A percentile compares a stretch with the other conserved stretches of the same genome.
phyloP scores from a whole-genome alignment of 2,888 invertebrate species.

The Cataglyphis altisquamis region DNA sequence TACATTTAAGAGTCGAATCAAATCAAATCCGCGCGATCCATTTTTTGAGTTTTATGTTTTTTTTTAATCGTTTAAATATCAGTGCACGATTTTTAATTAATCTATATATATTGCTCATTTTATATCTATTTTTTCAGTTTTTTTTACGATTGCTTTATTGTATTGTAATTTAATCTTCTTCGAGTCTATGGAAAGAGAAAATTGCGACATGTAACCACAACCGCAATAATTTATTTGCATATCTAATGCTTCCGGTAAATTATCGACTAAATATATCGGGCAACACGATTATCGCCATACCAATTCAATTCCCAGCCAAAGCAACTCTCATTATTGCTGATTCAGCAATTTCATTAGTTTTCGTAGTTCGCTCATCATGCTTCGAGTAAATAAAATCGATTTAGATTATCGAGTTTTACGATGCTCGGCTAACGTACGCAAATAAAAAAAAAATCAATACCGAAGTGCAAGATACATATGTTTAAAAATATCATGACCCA shows the following conservation, averaged over 20 bases:
- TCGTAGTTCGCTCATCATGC: slow-evolving; percentile 31
- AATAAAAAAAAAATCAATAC: background rate
- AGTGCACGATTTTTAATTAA: background rate
- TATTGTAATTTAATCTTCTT: background rate
- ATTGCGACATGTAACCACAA: background rate
- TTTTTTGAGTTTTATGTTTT: background rate
- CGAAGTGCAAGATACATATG: background rate
- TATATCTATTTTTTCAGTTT: too few species aligned
- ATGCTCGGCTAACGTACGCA: background rate
- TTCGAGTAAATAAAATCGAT: slow-evolving; percentile 34
- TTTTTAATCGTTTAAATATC: background rate
- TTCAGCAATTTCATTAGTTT: slow-evolving; percentile 54
- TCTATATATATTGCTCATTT: too few species aligned
- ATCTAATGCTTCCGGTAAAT: slow-evolving; percentile 30
- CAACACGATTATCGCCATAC: slow-evolving; percentile 31
- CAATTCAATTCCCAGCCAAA: slow-evolving; percentile 22
- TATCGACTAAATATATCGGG: slow-evolving; percentile 30
- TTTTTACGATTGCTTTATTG: background rate
- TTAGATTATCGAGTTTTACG: slow-evolving; percentile 28
- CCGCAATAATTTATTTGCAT: slow-evolving; percentile 19
- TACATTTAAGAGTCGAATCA: slow-evolving; percentile 28
- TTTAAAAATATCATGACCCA: background rate
- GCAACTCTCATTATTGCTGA: slow-evolving; percentile 46
- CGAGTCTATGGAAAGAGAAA: background rate
- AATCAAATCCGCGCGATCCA: background rate